Evolutionary conservation across 2,113 vertebrate genomes (phyloP), one percentile per base, ranked within the genome.

Genomic region (Pitta sordida): DNA sequence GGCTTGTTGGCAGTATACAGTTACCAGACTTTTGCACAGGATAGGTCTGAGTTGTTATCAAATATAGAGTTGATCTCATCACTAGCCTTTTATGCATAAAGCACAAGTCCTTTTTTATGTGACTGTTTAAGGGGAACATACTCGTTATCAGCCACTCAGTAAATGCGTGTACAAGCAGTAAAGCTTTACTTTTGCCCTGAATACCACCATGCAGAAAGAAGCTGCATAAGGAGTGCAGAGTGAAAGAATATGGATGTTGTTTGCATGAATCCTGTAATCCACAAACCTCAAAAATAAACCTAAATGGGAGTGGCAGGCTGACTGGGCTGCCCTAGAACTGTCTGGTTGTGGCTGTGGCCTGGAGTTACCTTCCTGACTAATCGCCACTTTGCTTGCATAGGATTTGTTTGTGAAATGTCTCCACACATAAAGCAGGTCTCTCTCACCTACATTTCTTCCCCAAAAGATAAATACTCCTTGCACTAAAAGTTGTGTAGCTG

Each of bases 371-470:
- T 86, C 73, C 64, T 62, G 68, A 64, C 46, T 76, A 29, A 87
- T 27, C 49, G 22, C 26, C 37, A 12, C 65, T 76, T 62, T 0
- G 12, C 46, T 60, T 39, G 32, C 41, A 34, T 1, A 37, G 43
- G n/a, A 13, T 77, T 65, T 69, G 52, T 63, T 91, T 87, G 44
- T 48, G 69, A 86, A 84, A 81, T 21, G 41, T 23, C 55, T 91
- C 62, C 85, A 46, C 39, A 37, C 1, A 8, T 43, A 53, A 70
- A 48, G 21, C 75, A 71, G 63, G 89, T 27, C 53, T 80, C 89
- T 76, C 65, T 87, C 67, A 77, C 78, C 89, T 80, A 51, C 37
- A 73, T 85, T 83, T 91, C 43, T 91, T n/a, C 29, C 49, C 11
- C 26, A 34, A 43, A 36, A 91, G 49, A 83, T 69, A 37, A 86